Conservation (phyloP, 2,797 vertebrate species). For the Helarctos malayanus region DNA sequence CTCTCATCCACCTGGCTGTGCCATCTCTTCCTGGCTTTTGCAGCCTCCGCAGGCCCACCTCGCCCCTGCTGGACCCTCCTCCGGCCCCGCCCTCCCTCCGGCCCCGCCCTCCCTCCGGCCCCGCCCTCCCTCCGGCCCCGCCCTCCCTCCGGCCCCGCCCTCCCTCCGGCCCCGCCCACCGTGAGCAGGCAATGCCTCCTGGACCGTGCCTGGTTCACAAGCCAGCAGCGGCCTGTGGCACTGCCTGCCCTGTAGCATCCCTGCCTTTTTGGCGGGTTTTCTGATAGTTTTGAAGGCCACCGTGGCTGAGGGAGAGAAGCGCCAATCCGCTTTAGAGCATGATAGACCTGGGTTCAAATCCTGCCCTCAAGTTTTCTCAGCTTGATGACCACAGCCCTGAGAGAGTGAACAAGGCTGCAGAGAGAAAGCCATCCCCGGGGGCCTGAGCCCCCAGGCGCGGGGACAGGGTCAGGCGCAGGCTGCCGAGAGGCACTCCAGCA, state of each 20-base stretch:
- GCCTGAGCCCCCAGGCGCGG: fast-evolving
- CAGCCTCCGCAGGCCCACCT: background rate
- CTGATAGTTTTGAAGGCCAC: background rate
- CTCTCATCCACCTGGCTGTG: fast-evolving
- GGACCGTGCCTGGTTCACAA: fast-evolving
- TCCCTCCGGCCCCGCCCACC: background rate
- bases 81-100: background rate
- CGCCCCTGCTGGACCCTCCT: background rate
- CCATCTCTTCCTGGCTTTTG: background rate
- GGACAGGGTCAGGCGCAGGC: background rate
- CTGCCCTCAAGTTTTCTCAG: background rate
- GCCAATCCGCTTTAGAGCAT: background rate
- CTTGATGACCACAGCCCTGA: background rate
- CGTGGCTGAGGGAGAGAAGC: background rate
- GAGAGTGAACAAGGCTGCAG: background rate
- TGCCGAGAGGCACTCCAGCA: background rate
- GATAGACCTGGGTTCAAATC: background rate
- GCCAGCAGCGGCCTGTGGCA: background rate
- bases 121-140: background rate
- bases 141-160: too few species aligned
- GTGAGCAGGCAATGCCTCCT: background rate
- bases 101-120: background rate
- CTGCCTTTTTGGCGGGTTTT: background rate
- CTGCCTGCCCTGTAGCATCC: background rate
- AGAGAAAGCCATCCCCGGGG: too few species aligned